A percentile compares a stretch with the other conserved stretches of the same genome.
These are phyloP conservation scores for Ictalurus punctatus DNA, from an alignment of 2,113 vertebrate genomes.

Conservation along the genomic window DNA sequence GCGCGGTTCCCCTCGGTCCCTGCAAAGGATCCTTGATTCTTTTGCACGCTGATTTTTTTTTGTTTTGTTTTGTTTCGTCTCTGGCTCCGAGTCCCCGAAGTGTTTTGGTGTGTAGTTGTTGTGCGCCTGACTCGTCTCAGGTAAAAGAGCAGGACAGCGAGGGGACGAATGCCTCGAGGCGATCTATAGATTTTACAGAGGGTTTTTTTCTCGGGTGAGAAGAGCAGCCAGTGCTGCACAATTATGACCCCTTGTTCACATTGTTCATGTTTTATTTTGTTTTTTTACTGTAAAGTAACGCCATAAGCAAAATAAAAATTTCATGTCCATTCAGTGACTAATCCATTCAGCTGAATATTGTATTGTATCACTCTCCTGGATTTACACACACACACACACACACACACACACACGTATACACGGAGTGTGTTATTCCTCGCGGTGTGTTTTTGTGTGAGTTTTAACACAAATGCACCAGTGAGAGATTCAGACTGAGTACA, in stretches of 20 bases:
- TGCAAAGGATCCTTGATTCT: slow-evolving; percentile 4
- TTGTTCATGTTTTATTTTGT: neutral
- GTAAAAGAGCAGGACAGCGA: slow-evolving; percentile 65
- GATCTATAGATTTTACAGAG: slow-evolving; percentile 16
- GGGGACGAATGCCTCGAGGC: slow-evolving; percentile 61
- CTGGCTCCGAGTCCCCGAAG: slow-evolving; percentile 64
- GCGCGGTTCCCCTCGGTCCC: slow-evolving; percentile 26
- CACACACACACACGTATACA: neutral
- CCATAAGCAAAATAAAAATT: neutral
- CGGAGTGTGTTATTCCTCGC: neutral
- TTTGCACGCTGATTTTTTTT: neutral
- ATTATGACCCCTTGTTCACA: neutral
- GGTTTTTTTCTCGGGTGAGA: neutral
- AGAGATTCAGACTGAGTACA: neutral
- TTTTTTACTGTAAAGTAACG: neutral
- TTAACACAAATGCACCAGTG: neutral
- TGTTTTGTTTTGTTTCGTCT: slow-evolving; percentile 6
- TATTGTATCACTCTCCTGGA: neutral
- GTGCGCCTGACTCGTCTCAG: slow-evolving; percentile 55
- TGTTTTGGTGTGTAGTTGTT: slow-evolving; percentile 61
- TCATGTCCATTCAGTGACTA: neutral
- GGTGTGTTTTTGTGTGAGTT: neutral
- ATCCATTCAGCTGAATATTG: neutral
- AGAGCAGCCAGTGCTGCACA: neutral
- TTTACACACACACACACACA: neutral